Conservation (phyloP, 2,797 vertebrate species). For the Scomberomorus guttatus region DNA sequence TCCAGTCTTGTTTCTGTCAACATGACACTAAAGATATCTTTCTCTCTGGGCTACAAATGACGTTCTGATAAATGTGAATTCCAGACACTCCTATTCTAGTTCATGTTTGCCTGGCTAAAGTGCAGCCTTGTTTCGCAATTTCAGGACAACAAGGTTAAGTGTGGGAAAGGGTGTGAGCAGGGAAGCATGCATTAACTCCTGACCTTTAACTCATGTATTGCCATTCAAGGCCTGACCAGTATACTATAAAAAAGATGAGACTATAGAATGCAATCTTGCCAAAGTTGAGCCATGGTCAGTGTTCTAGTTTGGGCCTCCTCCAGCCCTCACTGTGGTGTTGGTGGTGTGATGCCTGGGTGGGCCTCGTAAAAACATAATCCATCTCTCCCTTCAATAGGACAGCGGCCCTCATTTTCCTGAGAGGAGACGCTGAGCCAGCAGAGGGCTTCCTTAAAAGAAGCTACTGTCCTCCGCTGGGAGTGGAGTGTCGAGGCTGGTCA, state of each 20-base stretch:
- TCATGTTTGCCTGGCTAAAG: conserved; percentile 20
- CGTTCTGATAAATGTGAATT: conserved; percentile 26
- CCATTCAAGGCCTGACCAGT: conserved; percentile 7
- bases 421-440: conserved; percentile 73
- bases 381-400: conserved; percentile 64
- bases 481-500: conserved; percentile 48
- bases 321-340: conserved; percentile 66
- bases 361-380: conserved; percentile 75
- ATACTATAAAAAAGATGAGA: conserved; percentile 33
- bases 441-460: conserved; percentile 68
- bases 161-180: not conserved
- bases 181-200: conserved; percentile 5
- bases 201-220: conserved; percentile 12
- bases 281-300: conserved; percentile 43
- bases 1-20: conserved; percentile 9
- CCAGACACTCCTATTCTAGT: not conserved
- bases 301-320: conserved; percentile 45
- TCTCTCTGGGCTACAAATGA: not conserved
- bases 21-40: not conserved
- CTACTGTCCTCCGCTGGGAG: conserved; percentile 68
- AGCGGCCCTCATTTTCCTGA: conserved; percentile 59
- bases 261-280: conserved; percentile 36
- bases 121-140: conserved; percentile 27
- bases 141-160: conserved; percentile 1
- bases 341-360: conserved; percentile 81